Evolutionary conservation across 2,888 invertebrate species (phyloP).

Genomic region (Agelastica alni): DNA sequence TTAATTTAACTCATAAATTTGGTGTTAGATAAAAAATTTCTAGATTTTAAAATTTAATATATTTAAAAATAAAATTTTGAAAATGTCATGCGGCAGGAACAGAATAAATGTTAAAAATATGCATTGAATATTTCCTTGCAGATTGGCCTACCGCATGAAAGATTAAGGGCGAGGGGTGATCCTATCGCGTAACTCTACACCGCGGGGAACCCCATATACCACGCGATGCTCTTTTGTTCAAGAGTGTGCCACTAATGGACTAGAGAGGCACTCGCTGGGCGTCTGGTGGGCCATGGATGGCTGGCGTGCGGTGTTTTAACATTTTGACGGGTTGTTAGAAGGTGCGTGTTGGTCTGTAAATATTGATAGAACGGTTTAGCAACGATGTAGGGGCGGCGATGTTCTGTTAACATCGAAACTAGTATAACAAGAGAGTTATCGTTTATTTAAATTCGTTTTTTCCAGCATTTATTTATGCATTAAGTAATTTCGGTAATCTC

Average conservation of each 20-base stretch:
- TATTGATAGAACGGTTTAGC: constrained; percentile 7
- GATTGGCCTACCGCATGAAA: too few species aligned
- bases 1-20: too few species aligned
- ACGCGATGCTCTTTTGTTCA: constrained; percentile 49
- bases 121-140: too few species aligned
- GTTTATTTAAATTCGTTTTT: too few species aligned
- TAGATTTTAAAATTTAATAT: too few species aligned
- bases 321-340: constrained; percentile 18
- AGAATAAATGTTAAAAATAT: background rate
- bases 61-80: too few species aligned
- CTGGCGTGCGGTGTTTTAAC: constrained; percentile 10
- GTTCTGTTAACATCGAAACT: too few species aligned
- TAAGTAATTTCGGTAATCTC: too few species aligned
- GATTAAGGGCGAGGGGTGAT: constrained; percentile 39
- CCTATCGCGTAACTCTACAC: constrained; percentile 53
- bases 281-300: constrained; percentile 19
- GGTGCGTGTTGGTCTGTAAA: constrained; percentile 19
- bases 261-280: constrained; percentile 38
- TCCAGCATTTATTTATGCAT: too few species aligned
- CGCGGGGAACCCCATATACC: constrained; percentile 38
- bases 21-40: too few species aligned
- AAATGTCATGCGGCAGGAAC: too few species aligned
- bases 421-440: too few species aligned
- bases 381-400: constrained; percentile 2
- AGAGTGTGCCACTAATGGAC: constrained; percentile 52